Evolutionary conservation across 2,797 vertebrate genomes (phyloP).

Genomic region (Hippoglossus hippoglossus): DNA sequence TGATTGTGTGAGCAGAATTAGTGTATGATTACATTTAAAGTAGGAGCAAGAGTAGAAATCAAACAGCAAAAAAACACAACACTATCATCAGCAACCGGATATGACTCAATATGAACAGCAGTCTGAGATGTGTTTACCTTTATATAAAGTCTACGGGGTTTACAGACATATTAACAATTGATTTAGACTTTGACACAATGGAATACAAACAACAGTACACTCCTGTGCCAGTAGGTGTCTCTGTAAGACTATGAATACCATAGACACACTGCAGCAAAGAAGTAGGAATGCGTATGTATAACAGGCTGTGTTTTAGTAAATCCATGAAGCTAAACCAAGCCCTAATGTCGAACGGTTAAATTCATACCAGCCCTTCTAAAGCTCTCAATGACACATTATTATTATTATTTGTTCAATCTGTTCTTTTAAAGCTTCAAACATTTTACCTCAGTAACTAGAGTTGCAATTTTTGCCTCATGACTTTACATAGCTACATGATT

Average conservation of each 20-base stretch:
- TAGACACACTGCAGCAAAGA: background rate
- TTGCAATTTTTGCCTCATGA: background rate
- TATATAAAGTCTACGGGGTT: no score
- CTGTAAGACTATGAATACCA: background rate
- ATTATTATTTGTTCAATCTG: background rate
- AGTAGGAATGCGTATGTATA: background rate
- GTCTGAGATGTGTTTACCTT: no score
- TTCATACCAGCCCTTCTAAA: background rate
- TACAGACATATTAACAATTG: no score
- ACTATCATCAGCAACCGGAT: no score
- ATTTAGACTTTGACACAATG: no score
- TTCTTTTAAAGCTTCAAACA: no score
- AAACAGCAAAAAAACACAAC: no score
- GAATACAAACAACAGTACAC: background rate
- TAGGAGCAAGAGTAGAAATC: no score
- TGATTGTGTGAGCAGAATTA: no score
- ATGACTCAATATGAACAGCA: no score
- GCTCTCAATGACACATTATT: background rate
- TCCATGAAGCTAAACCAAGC: conserved; percentile 79
- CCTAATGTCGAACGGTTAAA: background rate
- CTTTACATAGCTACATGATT: background rate
- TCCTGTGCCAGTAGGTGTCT: background rate
- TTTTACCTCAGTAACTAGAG: no score
- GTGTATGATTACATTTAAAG: no score
- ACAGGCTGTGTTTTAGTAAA: conserved; percentile 77